Conservation (phyloP, 2,888 invertebrate genomes). For the Nomada hirtipes region DNA sequence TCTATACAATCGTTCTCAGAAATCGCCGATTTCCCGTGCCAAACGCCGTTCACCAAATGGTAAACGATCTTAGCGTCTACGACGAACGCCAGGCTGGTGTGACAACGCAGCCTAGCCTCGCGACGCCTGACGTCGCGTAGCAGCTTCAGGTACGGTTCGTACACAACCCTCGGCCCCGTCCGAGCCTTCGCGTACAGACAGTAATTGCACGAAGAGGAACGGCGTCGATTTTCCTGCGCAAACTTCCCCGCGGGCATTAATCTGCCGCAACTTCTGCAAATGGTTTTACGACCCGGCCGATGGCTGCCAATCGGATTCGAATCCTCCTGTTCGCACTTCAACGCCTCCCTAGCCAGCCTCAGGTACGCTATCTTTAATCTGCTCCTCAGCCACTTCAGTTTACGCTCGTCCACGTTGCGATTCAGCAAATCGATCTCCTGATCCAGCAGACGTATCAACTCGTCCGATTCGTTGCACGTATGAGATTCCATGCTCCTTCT, state of each 20-base stretch:
- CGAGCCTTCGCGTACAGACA: constrained; percentile 41
- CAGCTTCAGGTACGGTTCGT: constrained; percentile 89
- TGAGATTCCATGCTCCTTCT: constrained; percentile 88
- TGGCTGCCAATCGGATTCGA: background rate
- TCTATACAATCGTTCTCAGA: constrained; percentile 92
- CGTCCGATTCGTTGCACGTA: constrained; percentile 86
- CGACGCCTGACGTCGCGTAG: constrained; percentile 84
- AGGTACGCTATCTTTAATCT: constrained; percentile 84
- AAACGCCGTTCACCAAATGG: constrained; percentile 93
- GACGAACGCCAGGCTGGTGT: constrained; percentile 89
- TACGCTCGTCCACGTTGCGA: constrained; percentile 86
- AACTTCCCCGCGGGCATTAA: constrained; percentile 58
- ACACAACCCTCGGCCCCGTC: constrained; percentile 63
- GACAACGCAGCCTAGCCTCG: constrained; percentile 87
- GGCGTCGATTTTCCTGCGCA: constrained; percentile 23
- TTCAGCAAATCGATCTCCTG: constrained; percentile 90
- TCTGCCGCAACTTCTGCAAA: constrained; percentile 56
- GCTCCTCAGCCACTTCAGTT: constrained; percentile 88
- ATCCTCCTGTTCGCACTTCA: constrained; percentile 34
- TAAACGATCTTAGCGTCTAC: constrained; percentile 92
- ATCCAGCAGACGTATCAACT: constrained; percentile 88
- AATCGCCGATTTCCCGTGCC: constrained; percentile 95
- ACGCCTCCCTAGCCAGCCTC: constrained; percentile 46
- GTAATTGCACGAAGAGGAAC: constrained; percentile 53
- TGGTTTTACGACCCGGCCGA: constrained; percentile 2